phyloP scores from a whole-genome alignment of 2,113 vertebrate species.

The Caloenas nicobarica region DNA sequence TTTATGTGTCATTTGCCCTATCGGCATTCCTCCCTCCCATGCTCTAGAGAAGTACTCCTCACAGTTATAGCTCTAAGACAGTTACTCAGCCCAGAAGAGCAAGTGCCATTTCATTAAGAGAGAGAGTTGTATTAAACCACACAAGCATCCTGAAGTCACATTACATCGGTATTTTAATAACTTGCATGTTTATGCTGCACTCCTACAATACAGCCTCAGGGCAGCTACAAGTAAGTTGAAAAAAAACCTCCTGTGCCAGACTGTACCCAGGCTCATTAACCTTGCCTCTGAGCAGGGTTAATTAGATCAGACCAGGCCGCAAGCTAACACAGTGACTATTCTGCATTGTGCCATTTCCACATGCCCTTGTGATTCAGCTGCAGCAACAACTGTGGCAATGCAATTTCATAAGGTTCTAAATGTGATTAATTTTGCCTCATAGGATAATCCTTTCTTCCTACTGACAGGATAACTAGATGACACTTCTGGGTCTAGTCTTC shows the following conservation, averaged over 20 bases:
- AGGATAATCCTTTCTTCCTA: background rate
- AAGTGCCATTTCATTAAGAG: fast-evolving
- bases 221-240: background rate
- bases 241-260: background rate
- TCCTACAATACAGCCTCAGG: background rate
- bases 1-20: background rate
- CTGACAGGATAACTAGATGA: background rate
- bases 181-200: background rate
- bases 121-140: fast-evolving
- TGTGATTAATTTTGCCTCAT: background rate
- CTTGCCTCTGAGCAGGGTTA: conserved; percentile 37
- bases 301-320: conserved; percentile 17
- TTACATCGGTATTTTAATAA: background rate
- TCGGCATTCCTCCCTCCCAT: background rate
- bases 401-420: background rate
- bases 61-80: background rate
- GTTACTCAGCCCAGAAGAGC: background rate
- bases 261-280: conserved; percentile 4
- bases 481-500: background rate
- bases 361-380: background rate
- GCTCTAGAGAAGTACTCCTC: background rate
- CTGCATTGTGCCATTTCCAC: background rate
- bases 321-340: background rate
- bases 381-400: background rate
- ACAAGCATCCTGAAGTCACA: background rate